Evolutionary conservation across 2,797 vertebrate species (phyloP).

Genomic region (Cuniculus paca): DNA sequence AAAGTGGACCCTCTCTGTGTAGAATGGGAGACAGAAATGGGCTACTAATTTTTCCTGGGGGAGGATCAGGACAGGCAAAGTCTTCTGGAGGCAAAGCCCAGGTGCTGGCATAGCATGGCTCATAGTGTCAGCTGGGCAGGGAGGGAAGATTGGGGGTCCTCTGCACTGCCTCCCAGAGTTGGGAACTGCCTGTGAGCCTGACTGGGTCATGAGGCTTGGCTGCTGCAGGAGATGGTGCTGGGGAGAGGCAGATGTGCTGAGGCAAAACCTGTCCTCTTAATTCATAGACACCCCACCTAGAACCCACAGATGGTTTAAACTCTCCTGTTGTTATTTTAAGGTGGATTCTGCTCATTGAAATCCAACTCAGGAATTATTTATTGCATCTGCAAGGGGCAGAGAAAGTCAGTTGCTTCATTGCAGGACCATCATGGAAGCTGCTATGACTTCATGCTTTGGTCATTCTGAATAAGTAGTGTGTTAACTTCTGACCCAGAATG

Average conservation of each 20-base stretch:
- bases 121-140: background rate
- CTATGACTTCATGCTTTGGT: background rate
- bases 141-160: background rate
- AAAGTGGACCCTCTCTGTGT: background rate
- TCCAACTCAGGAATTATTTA: background rate
- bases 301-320: background rate
- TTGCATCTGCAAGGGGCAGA: background rate
- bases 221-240: background rate
- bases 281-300: background rate
- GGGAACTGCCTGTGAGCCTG: accelerated
- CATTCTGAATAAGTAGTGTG: background rate
- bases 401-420: background rate
- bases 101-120: background rate
- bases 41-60: background rate
- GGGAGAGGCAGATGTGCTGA: background rate
- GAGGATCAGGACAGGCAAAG: background rate
- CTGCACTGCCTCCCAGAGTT: background rate
- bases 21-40: background rate
- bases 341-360: background rate
- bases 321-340: background rate
- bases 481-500: background rate
- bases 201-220: background rate
- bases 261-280: background rate
- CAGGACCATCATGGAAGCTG: background rate
- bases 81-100: background rate